Percentiles rank a stretch among this genome's conserved stretches.
Conservation (phyloP, 1,140 invertebrate genomes). For the Solenopsis invicta region DNA sequence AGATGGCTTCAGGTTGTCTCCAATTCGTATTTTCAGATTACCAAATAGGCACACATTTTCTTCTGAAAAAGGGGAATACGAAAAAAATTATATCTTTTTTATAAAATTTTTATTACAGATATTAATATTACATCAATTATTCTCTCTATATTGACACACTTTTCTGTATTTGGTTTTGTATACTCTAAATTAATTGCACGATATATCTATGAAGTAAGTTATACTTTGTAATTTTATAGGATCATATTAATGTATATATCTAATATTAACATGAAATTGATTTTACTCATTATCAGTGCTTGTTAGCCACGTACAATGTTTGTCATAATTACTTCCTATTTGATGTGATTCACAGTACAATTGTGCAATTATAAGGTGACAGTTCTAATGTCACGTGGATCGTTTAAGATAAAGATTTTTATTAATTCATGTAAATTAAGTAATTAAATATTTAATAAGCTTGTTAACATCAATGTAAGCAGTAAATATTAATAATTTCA, state of each 20-base stretch:
- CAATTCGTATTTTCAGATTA: background rate
- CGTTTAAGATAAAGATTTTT: no score
- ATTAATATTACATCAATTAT: background rate
- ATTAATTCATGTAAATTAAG: no score
- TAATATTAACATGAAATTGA: constrained; percentile 25
- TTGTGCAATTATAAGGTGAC: constrained; percentile 1
- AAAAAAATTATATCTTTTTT: background rate
- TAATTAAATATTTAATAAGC: no score
- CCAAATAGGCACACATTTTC: background rate
- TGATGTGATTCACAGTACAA: background rate
- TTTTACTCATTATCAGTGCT: background rate
- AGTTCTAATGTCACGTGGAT: no score
- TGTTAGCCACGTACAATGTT: constrained; percentile 12
- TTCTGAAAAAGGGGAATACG: background rate
- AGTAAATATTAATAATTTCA: no score
- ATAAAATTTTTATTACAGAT: background rate
- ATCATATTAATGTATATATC: background rate
- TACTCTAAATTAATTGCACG: background rate
- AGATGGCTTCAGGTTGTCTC: background rate
- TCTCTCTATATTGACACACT: background rate
- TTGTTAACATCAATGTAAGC: no score
- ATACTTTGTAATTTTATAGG: constrained; percentile 10
- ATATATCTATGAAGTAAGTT: background rate
- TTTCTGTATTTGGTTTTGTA: background rate
- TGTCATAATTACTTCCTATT: constrained; percentile 29